Percentiles rank a stretch among this genome's conserved stretches.
phyloP scores from a whole-genome alignment of 2,797 vertebrate species.

The Anomalospiza imberbis region DNA sequence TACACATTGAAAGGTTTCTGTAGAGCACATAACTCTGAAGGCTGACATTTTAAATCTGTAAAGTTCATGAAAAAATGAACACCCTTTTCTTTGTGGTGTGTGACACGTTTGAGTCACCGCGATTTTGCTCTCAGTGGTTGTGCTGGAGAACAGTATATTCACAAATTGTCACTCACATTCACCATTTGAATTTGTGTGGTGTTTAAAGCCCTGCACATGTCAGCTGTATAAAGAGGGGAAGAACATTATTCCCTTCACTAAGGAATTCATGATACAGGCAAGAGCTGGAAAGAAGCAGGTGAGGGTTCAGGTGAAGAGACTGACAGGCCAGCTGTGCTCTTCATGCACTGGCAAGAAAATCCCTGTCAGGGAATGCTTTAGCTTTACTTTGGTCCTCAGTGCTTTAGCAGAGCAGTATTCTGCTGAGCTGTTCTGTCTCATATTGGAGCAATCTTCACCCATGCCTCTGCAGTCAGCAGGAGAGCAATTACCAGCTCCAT shows the following conservation, averaged over 20 bases:
- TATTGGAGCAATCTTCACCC: not conserved
- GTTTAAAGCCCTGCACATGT: not conserved
- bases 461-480: not conserved
- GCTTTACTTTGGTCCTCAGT: not conserved
- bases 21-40: not conserved
- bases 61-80: not conserved
- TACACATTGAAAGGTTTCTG: not conserved
- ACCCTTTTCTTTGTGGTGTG: not conserved
- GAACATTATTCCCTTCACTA: not conserved
- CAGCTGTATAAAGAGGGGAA: not conserved
- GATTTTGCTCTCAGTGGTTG: not conserved
- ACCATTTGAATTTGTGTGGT: not conserved
- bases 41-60: not conserved
- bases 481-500: not conserved
- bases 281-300: not conserved
- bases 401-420: not conserved
- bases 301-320: not conserved
- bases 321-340: not conserved
- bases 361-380: not conserved
- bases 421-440: not conserved
- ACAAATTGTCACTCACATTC: not conserved
- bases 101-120: not conserved
- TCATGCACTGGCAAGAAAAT: not conserved
- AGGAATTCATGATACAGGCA: not conserved
- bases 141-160: not conserved